phyloP scores from a whole-genome alignment of 2,113 vertebrate genomes.

The Centropristis striata region DNA sequence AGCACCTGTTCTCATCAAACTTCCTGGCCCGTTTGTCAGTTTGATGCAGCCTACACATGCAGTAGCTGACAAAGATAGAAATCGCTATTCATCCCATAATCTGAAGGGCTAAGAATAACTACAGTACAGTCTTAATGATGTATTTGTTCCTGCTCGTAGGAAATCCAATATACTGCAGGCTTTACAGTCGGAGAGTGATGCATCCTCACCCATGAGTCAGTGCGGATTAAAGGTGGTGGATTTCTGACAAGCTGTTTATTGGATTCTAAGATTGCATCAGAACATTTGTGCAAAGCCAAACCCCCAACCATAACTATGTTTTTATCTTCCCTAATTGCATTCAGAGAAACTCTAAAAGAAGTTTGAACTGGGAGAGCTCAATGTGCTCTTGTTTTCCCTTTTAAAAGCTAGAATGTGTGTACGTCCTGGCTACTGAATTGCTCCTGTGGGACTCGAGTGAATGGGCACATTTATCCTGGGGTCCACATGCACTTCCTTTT shows the following conservation, averaged over 20 bases:
- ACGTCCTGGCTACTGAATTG: constrained; percentile 65
- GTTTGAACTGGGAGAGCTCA: constrained; percentile 45
- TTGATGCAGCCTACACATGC: constrained; percentile 49
- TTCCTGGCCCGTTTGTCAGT: constrained; percentile 58
- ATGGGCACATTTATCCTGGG: constrained; percentile 75
- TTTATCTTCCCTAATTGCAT: constrained; percentile 52
- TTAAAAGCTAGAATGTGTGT: constrained; percentile 52
- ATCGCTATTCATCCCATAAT: constrained; percentile 74
- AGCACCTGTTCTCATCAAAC: constrained; percentile 89
- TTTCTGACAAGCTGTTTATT: constrained; percentile 57
- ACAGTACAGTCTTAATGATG: constrained; percentile 67
- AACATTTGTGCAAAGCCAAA: constrained; percentile 40
- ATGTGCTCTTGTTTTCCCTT: constrained; percentile 60
- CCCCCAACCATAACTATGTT: constrained; percentile 41
- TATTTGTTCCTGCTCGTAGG: constrained; percentile 78
- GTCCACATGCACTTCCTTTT: constrained; percentile 73
- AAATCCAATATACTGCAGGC: constrained; percentile 75
- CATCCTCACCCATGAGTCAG: constrained; percentile 61
- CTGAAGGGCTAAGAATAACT: constrained; percentile 77
- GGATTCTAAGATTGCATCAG: constrained; percentile 40
- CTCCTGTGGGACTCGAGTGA: constrained; percentile 68
- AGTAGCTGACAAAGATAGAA: constrained; percentile 76
- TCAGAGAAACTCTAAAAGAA: constrained; percentile 50
- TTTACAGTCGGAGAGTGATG: constrained; percentile 72
- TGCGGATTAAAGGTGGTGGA: constrained; percentile 46